Evolutionary conservation across 2,888 invertebrate species (phyloP), one percentile per base, ranked within the genome.

Genomic region (Bombylius discolor): DNA sequence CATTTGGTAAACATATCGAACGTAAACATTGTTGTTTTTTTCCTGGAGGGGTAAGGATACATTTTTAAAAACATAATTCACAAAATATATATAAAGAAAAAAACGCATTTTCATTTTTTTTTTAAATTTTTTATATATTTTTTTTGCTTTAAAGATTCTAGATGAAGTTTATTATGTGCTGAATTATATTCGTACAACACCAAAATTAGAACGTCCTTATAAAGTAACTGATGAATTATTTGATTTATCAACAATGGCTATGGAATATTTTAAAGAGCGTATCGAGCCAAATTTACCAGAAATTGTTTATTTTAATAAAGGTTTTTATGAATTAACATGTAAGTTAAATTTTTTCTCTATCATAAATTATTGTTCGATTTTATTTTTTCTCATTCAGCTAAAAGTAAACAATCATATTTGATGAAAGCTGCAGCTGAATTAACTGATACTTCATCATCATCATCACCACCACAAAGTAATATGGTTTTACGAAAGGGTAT

Each of bases 221-320:
- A 91, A 92, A 75, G 90, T 95, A 58, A 91, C 93, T 9, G 94
- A 94, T 76, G 94, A 95, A 73, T 77, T 95, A 56, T 91, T 93
- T 76, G 95, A 95, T 77, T 79, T 95, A 61, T 93, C 93, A 46
- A 92, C 93, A 46, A 95, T 95, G 95, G 95, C 95, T 44, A 94
- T 95, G 94, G 95, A 95, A 75, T 94, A 94, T 74, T 95, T 95
- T 74, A 93, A 93, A 72, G 94, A 95, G 72, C 85, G 88, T 66
- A 90, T 95, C 70, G 93, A 93, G 72, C 90, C 93, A 8, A 84
- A 84, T 63, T 78, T 92, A 67, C 92, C 92, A 45, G 90, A 91
- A 74, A 88, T 92, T 62, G 87, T 88, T 51, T 91, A 89, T 71
- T 90, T 91, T 72, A 87, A 86, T 63, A 83, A 89, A 52, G 89